phyloP scores from a whole-genome alignment of 2,797 vertebrate species.

The Melanotaenia parkinsoni region DNA sequence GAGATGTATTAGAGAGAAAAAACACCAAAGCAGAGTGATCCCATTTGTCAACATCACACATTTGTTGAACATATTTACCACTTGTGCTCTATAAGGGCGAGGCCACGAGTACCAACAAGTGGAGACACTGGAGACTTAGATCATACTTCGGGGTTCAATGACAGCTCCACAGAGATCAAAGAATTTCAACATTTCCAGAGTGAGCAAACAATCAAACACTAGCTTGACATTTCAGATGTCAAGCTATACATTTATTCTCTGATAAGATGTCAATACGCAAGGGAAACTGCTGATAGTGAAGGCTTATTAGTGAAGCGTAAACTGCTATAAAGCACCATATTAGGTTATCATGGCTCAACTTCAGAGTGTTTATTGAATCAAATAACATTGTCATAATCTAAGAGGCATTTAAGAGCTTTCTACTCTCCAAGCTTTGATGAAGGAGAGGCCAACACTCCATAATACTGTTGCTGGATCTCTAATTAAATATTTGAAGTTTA shows the following conservation, averaged over 20 bases:
- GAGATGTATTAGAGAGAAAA: conserved; percentile 25
- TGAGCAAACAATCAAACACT: neutral
- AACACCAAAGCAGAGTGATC: conserved; percentile 21
- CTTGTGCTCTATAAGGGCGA: conserved; percentile 33
- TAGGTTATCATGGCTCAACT: neutral
- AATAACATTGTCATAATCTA: neutral
- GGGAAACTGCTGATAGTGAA: neutral
- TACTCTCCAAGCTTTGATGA: neutral
- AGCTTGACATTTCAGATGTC: neutral
- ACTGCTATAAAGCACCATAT: neutral
- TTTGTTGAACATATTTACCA: conserved; percentile 33
- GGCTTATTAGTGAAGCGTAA: too few species aligned
- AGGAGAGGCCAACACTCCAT: neutral
- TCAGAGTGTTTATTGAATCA: neutral
- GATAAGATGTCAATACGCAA: neutral
- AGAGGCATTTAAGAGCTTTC: neutral
- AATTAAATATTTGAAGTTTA: neutral
- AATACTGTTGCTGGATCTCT: neutral
- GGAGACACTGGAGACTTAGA: conserved; percentile 34
- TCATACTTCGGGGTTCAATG: conserved; percentile 10
- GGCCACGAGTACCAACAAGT: conserved; percentile 35
- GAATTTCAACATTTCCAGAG: neutral
- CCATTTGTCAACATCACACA: conserved; percentile 30
- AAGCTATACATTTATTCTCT: too few species aligned
- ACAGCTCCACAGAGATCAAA: conserved; percentile 6